Base-by-base conservation (phyloP, 92 coral and sea anemone genomes). In the Phenganax subtilis region DNA sequence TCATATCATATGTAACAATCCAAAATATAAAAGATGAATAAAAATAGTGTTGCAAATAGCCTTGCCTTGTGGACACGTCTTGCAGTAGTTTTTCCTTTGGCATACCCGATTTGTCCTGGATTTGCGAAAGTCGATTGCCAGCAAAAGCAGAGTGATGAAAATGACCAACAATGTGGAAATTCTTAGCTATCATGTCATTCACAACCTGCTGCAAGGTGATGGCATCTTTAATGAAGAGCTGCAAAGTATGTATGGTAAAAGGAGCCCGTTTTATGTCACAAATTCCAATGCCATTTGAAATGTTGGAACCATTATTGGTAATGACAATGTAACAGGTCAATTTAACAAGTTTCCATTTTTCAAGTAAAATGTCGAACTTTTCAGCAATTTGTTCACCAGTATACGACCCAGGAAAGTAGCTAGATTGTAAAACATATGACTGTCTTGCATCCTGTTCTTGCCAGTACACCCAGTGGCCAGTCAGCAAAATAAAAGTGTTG, bases 181-280 rank as follows among this genome's bases (percentile, higher is more conserved):
- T 37, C 5, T 37, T 37, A 5, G 47, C 47, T 37, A 37, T 37
- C 47, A 37, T 37, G 47, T 65, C 71, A 65, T 1, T 65, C 6
- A 65, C 71, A 6, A 6, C 0, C 16, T 28, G 16, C 71, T 65
- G 28, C 10, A 28, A 5, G 7, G 71, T 65, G 27, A 65, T 65
- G 7, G 71, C 71, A 65, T 65, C 71, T 65, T 65, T 65, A 65
- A 65, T 65, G 71, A 6, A 6, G 10, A 65, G 71, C 16, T 65
- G 71, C 27, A 65, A 65, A 5, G 71, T 65, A 15, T 17, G 28
- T 11, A 11, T 17, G 31, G 16, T 1, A 3, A 7, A 65, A 0
- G 71, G 28, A 65, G 17, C 28, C 16, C 7, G 71, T 6, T 65
- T 65, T 3, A 65, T 65, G 2, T 1, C 16, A 59, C 65, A 59